phyloP scores from a whole-genome alignment of 2,797 vertebrate species.

The Hydrophis major region DNA sequence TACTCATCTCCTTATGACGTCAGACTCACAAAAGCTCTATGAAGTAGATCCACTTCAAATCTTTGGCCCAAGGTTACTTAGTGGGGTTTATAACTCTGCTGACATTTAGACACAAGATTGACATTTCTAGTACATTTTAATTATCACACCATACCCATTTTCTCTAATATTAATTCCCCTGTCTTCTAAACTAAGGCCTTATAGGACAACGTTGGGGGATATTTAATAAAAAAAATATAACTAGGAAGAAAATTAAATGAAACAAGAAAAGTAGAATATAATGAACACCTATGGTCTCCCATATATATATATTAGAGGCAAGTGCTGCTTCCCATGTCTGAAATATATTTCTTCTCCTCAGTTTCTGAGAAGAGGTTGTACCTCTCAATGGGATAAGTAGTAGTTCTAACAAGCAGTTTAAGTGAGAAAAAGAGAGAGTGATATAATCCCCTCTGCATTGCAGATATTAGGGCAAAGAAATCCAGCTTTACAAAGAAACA shows the following conservation, averaged over 20 bases:
- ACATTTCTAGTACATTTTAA: neutral
- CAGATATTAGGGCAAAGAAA: constrained; percentile 19
- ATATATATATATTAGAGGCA: neutral
- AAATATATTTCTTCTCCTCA: neutral
- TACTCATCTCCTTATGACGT: neutral
- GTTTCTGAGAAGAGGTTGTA: neutral
- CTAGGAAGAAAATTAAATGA: neutral
- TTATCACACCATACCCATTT: neutral
- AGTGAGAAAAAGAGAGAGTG: neutral
- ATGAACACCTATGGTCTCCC: neutral
- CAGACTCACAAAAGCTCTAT: neutral
- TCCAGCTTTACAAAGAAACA: neutral
- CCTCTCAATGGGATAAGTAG: neutral
- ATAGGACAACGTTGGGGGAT: neutral
- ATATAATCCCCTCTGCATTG: constrained; percentile 17
- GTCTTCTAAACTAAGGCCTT: neutral
- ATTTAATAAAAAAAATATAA: neutral
- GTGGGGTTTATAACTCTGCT: neutral
- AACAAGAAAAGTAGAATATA: neutral
- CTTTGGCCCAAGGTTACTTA: neutral
- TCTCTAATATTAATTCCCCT: neutral
- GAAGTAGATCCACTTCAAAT: neutral
- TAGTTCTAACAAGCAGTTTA: neutral
- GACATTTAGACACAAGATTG: neutral
- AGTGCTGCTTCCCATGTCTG: neutral